These are phyloP conservation scores for Prunella fulvescens DNA, from an alignment of 2,113 vertebrate species.

Conservation along the genomic window DNA sequence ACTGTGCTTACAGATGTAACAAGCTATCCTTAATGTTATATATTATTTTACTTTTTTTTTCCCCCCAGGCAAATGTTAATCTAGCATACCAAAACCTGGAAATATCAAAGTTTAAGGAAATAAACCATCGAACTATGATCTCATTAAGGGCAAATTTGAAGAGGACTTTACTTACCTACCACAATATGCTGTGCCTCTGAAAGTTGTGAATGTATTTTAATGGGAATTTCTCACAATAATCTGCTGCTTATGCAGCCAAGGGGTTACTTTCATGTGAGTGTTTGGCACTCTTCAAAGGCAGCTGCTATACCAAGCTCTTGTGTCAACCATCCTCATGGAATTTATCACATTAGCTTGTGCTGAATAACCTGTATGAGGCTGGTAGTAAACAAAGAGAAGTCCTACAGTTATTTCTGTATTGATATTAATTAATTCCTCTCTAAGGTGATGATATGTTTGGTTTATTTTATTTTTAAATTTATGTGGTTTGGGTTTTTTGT, in stretches of 20 bases:
- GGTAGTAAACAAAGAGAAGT: not conserved
- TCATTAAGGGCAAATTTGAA: slow-evolving; percentile 4
- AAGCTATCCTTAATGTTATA: not conserved
- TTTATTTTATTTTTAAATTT: not conserved
- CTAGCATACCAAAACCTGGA: not conserved
- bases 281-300: not conserved
- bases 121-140: not conserved
- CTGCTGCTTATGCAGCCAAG: not conserved
- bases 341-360: not conserved
- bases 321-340: not conserved
- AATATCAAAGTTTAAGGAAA: not conserved
- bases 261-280: not conserved
- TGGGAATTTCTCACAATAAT: slow-evolving; percentile 7
- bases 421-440: not conserved
- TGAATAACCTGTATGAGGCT: not conserved
- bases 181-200: not conserved
- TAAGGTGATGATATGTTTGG: not conserved
- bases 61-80: not conserved
- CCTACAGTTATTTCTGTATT: not conserved
- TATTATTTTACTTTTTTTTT: not conserved
- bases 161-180: not conserved
- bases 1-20: slow-evolving; percentile 18
- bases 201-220: not conserved
- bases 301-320: not conserved
- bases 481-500: fast-evolving